These are phyloP conservation scores for Zootermopsis nevadensis DNA, from an alignment of 2,888 invertebrate species.

Conservation along the genomic window DNA sequence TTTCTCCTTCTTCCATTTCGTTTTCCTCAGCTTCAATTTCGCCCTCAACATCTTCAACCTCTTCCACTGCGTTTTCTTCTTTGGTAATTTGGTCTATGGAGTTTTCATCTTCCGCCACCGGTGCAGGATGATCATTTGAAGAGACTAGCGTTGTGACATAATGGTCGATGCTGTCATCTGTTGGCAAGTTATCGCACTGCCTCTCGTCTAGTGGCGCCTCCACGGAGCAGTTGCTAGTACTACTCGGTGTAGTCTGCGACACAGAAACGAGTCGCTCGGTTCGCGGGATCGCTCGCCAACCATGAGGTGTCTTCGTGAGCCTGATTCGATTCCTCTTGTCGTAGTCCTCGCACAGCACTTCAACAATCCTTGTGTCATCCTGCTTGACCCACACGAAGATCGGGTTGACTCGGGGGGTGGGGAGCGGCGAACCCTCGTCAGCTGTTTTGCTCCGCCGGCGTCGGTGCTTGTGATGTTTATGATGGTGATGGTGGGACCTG, in stretches of 20 bases:
- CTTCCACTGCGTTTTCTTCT: constrained; percentile 16
- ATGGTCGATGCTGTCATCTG: constrained; percentile 46
- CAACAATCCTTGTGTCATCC: constrained; percentile 82
- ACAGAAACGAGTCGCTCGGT: constrained; percentile 70
- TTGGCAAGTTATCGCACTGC: constrained; percentile 50
- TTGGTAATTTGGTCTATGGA: constrained; percentile 19
- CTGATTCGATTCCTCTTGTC: constrained; percentile 87
- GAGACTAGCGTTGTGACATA: constrained; percentile 21
- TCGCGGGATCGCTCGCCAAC: constrained; percentile 86
- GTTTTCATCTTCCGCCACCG: constrained; percentile 25
- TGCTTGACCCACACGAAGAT: constrained; percentile 89
- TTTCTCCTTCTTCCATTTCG: neutral
- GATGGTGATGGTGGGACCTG: constrained; percentile 56
- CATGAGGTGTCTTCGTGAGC: constrained; percentile 81
- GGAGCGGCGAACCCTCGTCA: constrained; percentile 59
- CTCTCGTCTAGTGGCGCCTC: constrained; percentile 51
- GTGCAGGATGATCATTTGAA: constrained; percentile 22
- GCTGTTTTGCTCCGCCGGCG: constrained; percentile 52
- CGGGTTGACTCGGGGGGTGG: constrained; percentile 78
- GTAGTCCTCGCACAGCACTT: constrained; percentile 89
- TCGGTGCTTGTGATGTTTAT: constrained; percentile 55
- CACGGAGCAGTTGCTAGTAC: constrained; percentile 39
- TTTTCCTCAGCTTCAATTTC: neutral
- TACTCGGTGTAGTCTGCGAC: constrained; percentile 55
- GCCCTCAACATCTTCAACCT: neutral